Evolutionary conservation across 2,113 vertebrate genomes (phyloP).

Genomic region (Balaenoptera acutorostrata): DNA sequence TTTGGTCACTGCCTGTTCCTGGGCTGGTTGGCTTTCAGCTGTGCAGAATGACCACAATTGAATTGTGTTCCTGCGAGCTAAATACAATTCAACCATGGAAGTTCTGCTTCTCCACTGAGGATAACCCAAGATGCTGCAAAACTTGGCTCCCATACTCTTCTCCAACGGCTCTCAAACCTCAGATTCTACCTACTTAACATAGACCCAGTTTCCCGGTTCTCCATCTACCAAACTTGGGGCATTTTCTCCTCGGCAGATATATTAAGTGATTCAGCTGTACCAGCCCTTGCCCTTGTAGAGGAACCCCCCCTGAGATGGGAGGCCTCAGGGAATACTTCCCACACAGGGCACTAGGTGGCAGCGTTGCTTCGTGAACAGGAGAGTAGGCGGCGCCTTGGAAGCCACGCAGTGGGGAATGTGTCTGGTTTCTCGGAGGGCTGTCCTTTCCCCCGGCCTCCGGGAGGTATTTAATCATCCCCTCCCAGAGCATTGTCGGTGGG

Average conservation of each 20-base stretch:
- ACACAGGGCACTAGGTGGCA: conserved; percentile 75
- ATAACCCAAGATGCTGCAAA: background rate
- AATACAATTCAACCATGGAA: background rate
- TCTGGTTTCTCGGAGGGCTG: background rate
- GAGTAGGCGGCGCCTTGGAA: background rate
- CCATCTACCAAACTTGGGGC: background rate
- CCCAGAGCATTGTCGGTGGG: background rate
- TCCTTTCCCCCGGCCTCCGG: background rate
- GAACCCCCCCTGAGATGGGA: background rate
- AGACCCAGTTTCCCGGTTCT: background rate
- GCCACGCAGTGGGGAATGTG: background rate
- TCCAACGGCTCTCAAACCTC: background rate
- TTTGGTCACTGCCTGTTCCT: background rate
- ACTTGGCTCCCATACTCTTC: background rate
- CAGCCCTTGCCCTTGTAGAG: rapidly evolving
- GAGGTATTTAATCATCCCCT: background rate
- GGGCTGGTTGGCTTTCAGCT: background rate
- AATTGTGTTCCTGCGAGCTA: background rate
- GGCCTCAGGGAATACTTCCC: conserved; percentile 30
- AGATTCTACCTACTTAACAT: background rate
- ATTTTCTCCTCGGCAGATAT: background rate
- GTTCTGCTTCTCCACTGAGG: background rate
- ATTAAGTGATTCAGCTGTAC: background rate
- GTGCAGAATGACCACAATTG: background rate
- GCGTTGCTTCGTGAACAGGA: conserved; percentile 51